phyloP scores from a whole-genome alignment of 2,888 invertebrate genomes.

The Seira ritae region DNA sequence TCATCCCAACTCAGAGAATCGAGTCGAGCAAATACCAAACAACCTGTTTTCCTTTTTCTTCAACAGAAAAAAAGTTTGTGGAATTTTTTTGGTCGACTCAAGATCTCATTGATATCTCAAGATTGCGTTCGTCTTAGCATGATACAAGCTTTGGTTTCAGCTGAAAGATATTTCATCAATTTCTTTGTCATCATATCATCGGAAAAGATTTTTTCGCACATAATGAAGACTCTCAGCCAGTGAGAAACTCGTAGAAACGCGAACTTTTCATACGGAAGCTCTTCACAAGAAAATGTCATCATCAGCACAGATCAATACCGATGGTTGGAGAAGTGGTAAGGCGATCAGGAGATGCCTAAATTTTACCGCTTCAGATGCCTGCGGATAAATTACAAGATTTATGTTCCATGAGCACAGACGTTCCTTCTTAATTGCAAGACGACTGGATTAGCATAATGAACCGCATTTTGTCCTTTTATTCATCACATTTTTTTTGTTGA shows the following conservation, averaged over 20 bases:
- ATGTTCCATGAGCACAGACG: not conserved
- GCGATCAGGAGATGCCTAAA: not conserved
- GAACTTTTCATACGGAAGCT: slow-evolving; percentile 3
- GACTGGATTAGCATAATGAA: not conserved
- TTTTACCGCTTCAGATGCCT: not conserved
- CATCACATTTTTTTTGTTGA: slow-evolving; percentile 7
- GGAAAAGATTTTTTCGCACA: not conserved
- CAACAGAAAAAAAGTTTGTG: slow-evolving; percentile 15
- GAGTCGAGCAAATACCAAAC: slow-evolving; percentile 31
- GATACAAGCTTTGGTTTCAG: not conserved
- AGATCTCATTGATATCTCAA: no score
- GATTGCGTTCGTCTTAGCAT: no score
- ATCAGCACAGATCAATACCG: no score
- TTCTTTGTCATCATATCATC: no score
- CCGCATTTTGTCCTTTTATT: not conserved
- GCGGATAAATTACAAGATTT: slow-evolving; percentile 13
- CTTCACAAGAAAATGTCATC: no score
- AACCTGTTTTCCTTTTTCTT: slow-evolving; percentile 54
- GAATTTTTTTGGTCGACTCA: not conserved
- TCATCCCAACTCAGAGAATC: slow-evolving; percentile 24
- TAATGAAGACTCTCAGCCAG: not conserved
- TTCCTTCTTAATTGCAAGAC: not conserved
- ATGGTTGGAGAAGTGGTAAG: no score
- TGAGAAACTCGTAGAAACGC: no score
- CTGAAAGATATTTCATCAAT: no score